Evolutionary conservation across 2,113 vertebrate genomes (phyloP), one percentile per base, ranked within the genome.

Genomic region (Pelecanus crispus): DNA sequence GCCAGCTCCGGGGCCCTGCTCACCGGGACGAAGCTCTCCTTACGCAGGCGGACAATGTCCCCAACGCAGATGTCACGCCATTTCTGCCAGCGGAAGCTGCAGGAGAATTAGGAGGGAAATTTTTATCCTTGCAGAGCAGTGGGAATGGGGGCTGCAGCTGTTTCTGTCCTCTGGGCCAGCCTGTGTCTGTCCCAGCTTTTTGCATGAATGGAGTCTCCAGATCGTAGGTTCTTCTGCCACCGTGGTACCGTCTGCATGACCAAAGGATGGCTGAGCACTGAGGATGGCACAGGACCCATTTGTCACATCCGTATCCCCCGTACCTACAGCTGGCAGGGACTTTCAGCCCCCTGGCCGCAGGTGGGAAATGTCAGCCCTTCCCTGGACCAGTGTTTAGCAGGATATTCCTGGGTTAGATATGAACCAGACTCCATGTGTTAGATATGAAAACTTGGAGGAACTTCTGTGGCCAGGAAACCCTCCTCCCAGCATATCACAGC

Each of bases 11-110:
- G 40, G n/a, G 4, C 38, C 5, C 2, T 0, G 50, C 99, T 99
- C 97, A 99, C 99, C 36, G 99, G 99, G 11, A 99, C 98, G 1
- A 98, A 62, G 97, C 98, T 98, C 94, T 99, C 98, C 90, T 98
- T 99, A 47, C 47, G 98, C 92, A 99, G 97, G 36, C 98, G 97
- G 38, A 99, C 78, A 15, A 99, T 80, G 67, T 99, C 99, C 38
- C 99, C 99, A 5, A 99, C 99, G 12, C 94, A 74, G 63, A 99
- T 73, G 75, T 99, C 97, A 3, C 96, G 92, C 99, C 99, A 99
- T 71, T 98, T 97, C 55, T 72, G 97, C 91, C 94, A 52, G 58
- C 6, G 52, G 92, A 99, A 99, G 16, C 99, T 99, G 93, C 3
- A 4, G 79, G 42, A 49, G 17, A 32, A 52, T 24, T 3, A 3